Evolutionary conservation across 2,113 vertebrate species (phyloP), one percentile per base, ranked within the genome.

Genomic region (Murina feae): DNA sequence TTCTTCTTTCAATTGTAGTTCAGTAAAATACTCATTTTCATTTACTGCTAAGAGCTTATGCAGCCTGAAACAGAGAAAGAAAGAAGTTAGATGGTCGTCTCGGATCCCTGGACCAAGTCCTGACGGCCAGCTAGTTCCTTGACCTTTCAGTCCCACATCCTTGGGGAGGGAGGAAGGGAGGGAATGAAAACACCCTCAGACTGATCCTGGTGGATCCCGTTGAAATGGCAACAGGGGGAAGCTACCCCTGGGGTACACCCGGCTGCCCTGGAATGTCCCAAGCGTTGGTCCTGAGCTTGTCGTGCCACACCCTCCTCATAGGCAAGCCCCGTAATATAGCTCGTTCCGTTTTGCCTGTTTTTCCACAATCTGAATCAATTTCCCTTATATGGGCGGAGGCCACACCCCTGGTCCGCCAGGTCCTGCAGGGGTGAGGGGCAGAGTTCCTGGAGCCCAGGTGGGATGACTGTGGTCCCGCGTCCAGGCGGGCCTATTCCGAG

Each of bases 41-140:
- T 99, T 99, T 25, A 85, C 97, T 95, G 99, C 98, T 98, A 99
- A 90, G 86, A 99, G 96, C 32, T 96, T 96, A 28, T 97, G 97
- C 71, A 99, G 98, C 96, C 99, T 99, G 98, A 44, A 93, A 96
- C 28, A 94, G 95, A 93, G 17, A 96, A 94, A 96, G 65, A 55
- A 92, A 96, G 51, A 91, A 55, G 71, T 95, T 90, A 94, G 94
- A 44, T 32, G 39, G 79, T 60, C 1, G 1, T 53, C 78, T 87
- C 13, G 39, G 49, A 79, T 93, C 35, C 60, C 63, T 35, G 35
- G 51, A 87, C 18, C 6, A 23, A 25, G 82, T 83, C 79, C 51
- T 42, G 53, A 60, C 7, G 44, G 32, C 37, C 47, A 65, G 55
- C 74, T 32, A n/a, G 37, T 10, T 96, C 91, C 63, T 88, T 44